Base-by-base conservation (phyloP, 2,113 vertebrate species). In the Gila orcuttii region DNA sequence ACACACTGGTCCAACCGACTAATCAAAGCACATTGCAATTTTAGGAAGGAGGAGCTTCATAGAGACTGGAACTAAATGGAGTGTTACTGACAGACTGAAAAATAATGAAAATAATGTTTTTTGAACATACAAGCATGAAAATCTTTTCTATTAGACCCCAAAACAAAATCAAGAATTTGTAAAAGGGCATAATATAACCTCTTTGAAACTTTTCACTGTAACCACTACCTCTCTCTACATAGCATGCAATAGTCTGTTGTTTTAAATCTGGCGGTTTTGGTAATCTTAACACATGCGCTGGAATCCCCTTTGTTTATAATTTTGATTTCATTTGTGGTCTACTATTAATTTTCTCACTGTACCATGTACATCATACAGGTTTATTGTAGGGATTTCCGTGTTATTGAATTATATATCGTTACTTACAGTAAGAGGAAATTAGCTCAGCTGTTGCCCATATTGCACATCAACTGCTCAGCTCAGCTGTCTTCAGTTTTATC, bases 351-450 rank as follows among this genome's bases (percentile, higher is more conserved):
- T 42, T n/a, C 17, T 15, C 11, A 0, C 33, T 42, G 23, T 60
- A 2, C 31, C 23, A 13, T n/a, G 19, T n/a, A 57, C 2, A 21
- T 13, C 17, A 39, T 12, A 68, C 36, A 10, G 66, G 23, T 73
- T 25, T 83, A 21, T 45, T 60, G 13, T 45, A 33, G 52, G 17
- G 82, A 59, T 84, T 84, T 84, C 69, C 2, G 69, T 36, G 12
- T 55, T 83, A 21, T 19, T 42, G 2, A 21, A 28, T 83, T 71
- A 39, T 11, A 42, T 71, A 11, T 83, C 25, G 19, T 83, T 74
- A 23, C 66, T 83, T 23, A 31, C n/a, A 0, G 23, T 36, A 60
- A n/a, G 7, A 77, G 76, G 52, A 59, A 79, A 59, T 59, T 59
- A 39, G 52, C 76, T 59, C 52, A 79, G 4, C 10, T 79, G 52